Percentiles rank a stretch among this genome's conserved stretches.
These are phyloP conservation scores for Taenioides sp. DNA, from an alignment of 2,797 vertebrate species.

Conservation along the genomic window DNA sequence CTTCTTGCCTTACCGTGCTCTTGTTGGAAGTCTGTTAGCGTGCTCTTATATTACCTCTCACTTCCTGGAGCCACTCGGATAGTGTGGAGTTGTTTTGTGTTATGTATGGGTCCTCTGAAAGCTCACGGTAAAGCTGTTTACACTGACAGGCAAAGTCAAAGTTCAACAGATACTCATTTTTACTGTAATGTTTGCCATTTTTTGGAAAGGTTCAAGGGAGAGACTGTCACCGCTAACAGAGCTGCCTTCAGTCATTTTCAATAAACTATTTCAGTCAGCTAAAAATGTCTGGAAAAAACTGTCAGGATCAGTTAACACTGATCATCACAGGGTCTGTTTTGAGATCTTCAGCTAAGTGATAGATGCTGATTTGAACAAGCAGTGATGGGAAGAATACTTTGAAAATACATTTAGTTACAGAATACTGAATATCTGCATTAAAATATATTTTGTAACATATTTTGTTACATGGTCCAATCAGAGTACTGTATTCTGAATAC, in stretches of 20 bases:
- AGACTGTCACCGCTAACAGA: background rate
- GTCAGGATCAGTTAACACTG: background rate
- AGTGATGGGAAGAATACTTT: no score
- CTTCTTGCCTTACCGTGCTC: conserved; percentile 53
- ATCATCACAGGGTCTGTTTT: background rate
- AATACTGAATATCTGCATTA: no score
- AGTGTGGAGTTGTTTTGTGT: conserved; percentile 1
- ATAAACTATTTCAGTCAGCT: background rate
- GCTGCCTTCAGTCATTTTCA: background rate
- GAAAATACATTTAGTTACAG: no score
- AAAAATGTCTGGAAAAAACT: background rate
- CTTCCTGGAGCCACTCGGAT: conserved; percentile 24
- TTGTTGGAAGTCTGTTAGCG: conserved; percentile 26
- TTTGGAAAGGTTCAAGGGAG: background rate
- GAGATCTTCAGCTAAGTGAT: no score
- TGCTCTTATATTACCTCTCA: conserved; percentile 41
- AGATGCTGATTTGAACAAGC: no score
- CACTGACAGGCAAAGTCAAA: background rate
- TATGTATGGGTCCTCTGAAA: background rate
- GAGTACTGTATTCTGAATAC: no score
- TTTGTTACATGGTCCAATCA: no score
- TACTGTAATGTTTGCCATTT: background rate
- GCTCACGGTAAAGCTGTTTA: background rate
- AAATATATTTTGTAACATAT: no score
- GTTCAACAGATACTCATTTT: background rate